Base-by-base conservation (phyloP, 2,888 invertebrate genomes). In the Dioctria linearis region DNA sequence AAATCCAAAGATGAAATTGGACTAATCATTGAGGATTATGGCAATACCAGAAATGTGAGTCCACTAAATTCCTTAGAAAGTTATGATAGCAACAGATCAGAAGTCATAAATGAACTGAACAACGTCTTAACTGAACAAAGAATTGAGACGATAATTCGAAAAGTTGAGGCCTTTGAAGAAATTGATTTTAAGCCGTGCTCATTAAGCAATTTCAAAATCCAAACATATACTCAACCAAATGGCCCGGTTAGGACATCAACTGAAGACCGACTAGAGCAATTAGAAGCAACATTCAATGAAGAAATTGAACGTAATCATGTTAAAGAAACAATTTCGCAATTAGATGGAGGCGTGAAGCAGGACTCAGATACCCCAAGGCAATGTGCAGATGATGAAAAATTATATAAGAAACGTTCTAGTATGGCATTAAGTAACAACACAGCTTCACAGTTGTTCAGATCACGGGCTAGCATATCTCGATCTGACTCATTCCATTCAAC, bases 401-500 rank as follows among this genome's bases (percentile, higher is more conserved):
- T 85, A 9, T 86, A 85, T 78, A 84, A 84, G 25, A 86, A 86
- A 76, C 84, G 85, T 37, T 83, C 82, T 49, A 85, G 85, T 81
- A 81, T 83, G 80, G 80, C 81, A 78, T 54, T 66, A 42, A 83
- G 69, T 59, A 82, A 80, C 3, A 82, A 59, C 73, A 83, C 78
- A 46, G 63, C 63, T 40, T 57, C 78, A 51, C 79, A 81, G 57
- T 6, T 79, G 3, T 67, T 69, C 43, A 54, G 46, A 8, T n/a
- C 79, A 5, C 66, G 69, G 40, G 59, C 39, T 13, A 79, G 42
- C 39, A 82, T 87, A 9, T 84, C 84, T 11, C 85, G 88, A 2
- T 86, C 88, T 0, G 88, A 87, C 83, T 89, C 89, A 25, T 89
- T 88, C 63, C 88, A 89, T 78, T 85, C 85, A 4, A 86, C 85